Conservation (phyloP, 2,888 invertebrate species). For the Tachina lurida region DNA sequence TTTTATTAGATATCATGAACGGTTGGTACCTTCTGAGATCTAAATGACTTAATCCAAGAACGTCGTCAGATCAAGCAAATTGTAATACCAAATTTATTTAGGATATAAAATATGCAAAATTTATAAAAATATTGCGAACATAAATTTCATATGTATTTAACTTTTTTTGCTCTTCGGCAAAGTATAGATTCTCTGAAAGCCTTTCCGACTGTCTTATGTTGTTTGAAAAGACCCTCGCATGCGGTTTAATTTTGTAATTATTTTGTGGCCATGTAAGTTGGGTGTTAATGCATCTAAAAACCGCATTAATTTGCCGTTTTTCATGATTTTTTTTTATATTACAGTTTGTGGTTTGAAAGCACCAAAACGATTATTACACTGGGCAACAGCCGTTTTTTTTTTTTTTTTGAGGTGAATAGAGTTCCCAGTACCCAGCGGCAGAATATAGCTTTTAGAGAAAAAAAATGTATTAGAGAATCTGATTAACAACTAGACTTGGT, state of each 20-base stretch:
- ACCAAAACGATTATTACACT: constrained; percentile 5
- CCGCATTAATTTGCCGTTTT: constrained; percentile 16
- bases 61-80: too few relatives aligned
- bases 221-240: not conserved
- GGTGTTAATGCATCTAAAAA: constrained; percentile 21
- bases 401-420: not conserved
- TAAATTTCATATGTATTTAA: too few relatives aligned
- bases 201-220: not conserved
- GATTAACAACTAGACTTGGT: not conserved
- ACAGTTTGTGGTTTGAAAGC: not conserved
- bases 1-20: too few relatives aligned
- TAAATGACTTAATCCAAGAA: too few relatives aligned
- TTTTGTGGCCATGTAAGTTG: constrained; percentile 2
- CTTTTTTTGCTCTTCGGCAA: too few relatives aligned
- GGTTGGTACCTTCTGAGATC: too few relatives aligned
- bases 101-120: too few relatives aligned
- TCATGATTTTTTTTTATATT: not conserved
- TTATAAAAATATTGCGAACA: too few relatives aligned
- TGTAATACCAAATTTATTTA: too few relatives aligned
- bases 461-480: not conserved
- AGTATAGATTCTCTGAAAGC: too few relatives aligned
- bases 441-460: not conserved
- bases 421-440: not conserved
- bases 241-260: not conserved
- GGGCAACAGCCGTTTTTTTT: not conserved